Conservation (phyloP, 2,888 invertebrate species). For the Loripinus fragilis region DNA sequence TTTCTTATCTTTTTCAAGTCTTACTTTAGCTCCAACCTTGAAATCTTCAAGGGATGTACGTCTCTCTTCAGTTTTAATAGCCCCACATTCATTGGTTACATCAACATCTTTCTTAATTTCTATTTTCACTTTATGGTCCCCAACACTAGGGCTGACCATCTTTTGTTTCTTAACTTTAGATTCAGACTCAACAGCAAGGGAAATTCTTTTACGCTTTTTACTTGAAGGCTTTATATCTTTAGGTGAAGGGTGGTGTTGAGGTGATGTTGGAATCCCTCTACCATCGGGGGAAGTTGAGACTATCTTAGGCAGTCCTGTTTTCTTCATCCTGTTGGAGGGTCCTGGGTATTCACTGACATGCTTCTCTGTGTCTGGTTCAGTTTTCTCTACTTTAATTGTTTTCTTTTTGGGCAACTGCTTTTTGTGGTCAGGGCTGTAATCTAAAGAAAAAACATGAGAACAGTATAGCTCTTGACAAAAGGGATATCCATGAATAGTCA, state of each 20-base stretch:
- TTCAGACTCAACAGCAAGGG: neutral
- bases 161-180: neutral
- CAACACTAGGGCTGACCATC: neutral
- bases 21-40: neutral
- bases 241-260: neutral
- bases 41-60: constrained; percentile 5
- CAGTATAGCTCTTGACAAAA: no score
- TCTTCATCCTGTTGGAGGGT: constrained; percentile 34
- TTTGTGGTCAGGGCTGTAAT: neutral
- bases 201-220: constrained; percentile 10
- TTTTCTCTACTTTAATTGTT: constrained; percentile 14
- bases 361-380: constrained; percentile 31
- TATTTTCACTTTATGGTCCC: neutral
- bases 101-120: neutral
- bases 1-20: neutral
- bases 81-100: no score
- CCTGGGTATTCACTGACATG: constrained; percentile 47
- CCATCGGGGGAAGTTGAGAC: constrained; percentile 12
- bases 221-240: neutral
- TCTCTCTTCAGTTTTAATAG: neutral
- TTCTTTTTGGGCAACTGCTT: constrained; percentile 31
- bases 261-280: neutral
- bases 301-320: constrained; percentile 36
- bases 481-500: no score
- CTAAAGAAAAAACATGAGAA: neutral